Conservation (phyloP, 2,888 invertebrate species). For the Lypha dubia region DNA sequence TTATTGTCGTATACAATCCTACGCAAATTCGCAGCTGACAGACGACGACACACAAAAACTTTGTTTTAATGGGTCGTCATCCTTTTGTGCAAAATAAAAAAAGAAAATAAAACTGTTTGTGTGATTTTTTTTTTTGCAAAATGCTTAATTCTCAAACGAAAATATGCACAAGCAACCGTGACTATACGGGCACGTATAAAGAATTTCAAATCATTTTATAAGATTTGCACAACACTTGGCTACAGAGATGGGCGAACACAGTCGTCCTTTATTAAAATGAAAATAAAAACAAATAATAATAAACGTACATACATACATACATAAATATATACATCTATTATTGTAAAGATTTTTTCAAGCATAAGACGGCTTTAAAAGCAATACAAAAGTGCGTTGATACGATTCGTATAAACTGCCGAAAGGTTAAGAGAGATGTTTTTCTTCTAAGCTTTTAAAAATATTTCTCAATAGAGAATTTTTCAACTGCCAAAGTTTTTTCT, state of each 20-base stretch:
- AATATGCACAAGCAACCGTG: neutral
- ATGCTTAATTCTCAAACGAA: neutral
- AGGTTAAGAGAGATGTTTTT: too few species aligned
- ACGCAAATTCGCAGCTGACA: constrained; percentile 25
- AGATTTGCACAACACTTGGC: neutral
- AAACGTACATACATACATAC: too few species aligned
- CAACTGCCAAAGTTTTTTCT: too few species aligned
- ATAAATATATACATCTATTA: neutral
- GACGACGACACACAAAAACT: neutral
- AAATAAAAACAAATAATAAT: neutral
- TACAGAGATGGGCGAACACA: neutral
- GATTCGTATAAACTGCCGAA: neutral
- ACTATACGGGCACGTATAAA: neutral
- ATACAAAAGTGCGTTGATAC: neutral
- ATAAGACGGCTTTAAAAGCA: neutral
- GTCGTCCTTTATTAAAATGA: neutral
- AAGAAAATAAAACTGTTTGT: neutral
- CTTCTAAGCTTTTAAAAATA: too few species aligned
- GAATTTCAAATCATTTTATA: neutral
- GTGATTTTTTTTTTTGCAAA: neutral
- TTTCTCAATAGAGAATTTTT: too few species aligned
- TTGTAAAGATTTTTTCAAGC: neutral
- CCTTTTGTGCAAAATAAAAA: neutral
- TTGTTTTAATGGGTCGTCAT: constrained; percentile 20
- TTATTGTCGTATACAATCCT: constrained; percentile 28